Evolutionary conservation across 2,113 vertebrate species (phyloP).

Genomic region (Machaerirhynchus nigripectus): DNA sequence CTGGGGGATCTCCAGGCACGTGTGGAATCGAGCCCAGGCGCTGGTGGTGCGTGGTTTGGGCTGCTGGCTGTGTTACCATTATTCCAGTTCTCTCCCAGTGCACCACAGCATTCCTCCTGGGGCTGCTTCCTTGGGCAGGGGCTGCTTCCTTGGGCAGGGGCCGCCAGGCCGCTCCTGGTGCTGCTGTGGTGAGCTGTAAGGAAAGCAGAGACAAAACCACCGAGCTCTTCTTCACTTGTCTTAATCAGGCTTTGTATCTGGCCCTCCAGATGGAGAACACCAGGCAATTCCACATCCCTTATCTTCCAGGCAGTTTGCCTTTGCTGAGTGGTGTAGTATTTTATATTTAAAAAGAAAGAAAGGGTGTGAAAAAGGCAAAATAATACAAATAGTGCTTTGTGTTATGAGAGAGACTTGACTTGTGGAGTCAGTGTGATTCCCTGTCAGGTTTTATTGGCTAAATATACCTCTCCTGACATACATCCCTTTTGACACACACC

Average conservation of each 20-base stretch:
- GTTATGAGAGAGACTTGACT: not conserved
- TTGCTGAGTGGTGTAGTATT: not conserved
- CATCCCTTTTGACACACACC: not conserved
- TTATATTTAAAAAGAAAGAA: not conserved
- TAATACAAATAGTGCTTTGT: not conserved
- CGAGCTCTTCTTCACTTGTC: not conserved
- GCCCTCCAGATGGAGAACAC: not conserved
- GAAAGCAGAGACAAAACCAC: not conserved
- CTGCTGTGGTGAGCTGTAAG: not conserved
- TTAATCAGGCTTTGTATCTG: not conserved
- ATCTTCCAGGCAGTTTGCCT: not conserved
- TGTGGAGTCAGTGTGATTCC: not conserved
- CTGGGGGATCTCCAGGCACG: not conserved
- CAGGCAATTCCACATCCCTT: not conserved
- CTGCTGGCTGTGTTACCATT: not conserved
- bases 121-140: not conserved
- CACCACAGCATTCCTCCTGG: not conserved
- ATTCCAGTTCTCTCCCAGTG: not conserved
- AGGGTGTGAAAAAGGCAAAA: not conserved
- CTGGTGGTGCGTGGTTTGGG: accelerated
- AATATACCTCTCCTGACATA: not conserved
- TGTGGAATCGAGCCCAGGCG: not conserved
- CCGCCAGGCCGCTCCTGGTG: not conserved
- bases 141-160: not conserved
- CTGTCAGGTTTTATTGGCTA: not conserved